Evolutionary conservation across 2,888 invertebrate species (phyloP).

Genomic region (Aspidapion aeneum): DNA sequence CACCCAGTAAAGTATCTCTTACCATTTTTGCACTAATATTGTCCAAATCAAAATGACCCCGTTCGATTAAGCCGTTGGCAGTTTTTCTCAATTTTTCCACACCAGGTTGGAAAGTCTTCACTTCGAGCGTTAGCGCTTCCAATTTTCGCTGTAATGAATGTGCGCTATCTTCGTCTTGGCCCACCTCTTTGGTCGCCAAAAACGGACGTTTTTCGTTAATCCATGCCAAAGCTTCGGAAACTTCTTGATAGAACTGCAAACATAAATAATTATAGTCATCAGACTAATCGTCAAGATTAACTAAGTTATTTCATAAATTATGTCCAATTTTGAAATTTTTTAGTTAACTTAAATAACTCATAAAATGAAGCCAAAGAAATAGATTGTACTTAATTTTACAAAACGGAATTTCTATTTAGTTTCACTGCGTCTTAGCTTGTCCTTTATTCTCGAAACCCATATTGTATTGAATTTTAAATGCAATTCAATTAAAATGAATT

Average conservation of each 20-base stretch:
- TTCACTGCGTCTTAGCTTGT: no score
- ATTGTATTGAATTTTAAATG: no score
- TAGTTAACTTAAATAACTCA: no score
- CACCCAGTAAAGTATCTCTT: constrained; percentile 6
- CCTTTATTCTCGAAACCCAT: no score
- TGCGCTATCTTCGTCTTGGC: constrained; percentile 91
- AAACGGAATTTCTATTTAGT: no score
- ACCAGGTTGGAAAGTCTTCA: constrained; percentile 72
- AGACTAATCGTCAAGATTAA: no score
- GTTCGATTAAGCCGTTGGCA: constrained; percentile 63
- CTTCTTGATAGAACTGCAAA: constrained; percentile 82
- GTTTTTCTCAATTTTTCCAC: constrained; percentile 67
- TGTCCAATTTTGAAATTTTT: no score
- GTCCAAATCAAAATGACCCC: constrained; percentile 76
- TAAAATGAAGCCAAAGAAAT: no score
- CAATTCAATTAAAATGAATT: no score
- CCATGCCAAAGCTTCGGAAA: constrained; percentile 91
- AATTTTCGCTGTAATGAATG: constrained; percentile 78
- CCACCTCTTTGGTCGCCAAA: constrained; percentile 73
- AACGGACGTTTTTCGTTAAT: constrained; percentile 79
- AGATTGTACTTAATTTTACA: no score
- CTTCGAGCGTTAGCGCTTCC: constrained; percentile 78
- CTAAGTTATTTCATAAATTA: no score
- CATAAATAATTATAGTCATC: no score
- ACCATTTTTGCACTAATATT: constrained; percentile 56